phyloP scores from a whole-genome alignment of 2,113 vertebrate genomes.

The Penelope pileata region DNA sequence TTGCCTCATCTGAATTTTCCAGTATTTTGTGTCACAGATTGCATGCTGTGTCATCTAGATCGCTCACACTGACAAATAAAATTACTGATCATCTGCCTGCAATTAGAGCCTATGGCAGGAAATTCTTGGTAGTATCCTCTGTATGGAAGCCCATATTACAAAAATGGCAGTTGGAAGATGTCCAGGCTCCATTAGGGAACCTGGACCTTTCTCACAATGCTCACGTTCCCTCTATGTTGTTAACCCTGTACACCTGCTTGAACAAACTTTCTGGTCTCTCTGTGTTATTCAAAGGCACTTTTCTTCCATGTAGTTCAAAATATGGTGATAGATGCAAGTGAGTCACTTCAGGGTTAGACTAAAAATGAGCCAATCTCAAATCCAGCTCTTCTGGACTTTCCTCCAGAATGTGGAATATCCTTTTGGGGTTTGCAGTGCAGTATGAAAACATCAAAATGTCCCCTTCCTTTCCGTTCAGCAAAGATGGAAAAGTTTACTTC shows the following conservation, averaged over 20 bases:
- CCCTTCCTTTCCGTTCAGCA: neutral
- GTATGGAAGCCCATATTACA: neutral
- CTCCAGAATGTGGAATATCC: neutral
- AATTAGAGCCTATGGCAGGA: neutral
- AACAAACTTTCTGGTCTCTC: neutral
- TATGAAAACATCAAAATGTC: neutral
- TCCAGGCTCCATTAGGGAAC: neutral
- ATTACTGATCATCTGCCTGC: neutral
- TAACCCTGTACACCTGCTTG: neutral
- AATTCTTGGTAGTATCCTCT: neutral
- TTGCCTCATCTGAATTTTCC: neutral
- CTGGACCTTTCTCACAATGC: fast-evolving
- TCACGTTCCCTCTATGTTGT: neutral
- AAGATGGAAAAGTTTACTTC: neutral
- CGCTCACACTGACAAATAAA: neutral
- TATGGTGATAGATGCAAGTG: neutral
- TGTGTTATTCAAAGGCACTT: neutral
- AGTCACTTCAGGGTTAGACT: neutral
- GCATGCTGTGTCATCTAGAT: neutral
- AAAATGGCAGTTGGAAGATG: neutral
- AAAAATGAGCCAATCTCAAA: neutral
- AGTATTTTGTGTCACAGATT: neutral
- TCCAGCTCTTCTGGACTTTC: neutral
- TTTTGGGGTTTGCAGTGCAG: neutral
- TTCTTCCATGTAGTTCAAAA: neutral